These are phyloP conservation scores for Limnodromus scolopaceus DNA, from an alignment of 2,797 vertebrate species.

Conservation along the genomic window DNA sequence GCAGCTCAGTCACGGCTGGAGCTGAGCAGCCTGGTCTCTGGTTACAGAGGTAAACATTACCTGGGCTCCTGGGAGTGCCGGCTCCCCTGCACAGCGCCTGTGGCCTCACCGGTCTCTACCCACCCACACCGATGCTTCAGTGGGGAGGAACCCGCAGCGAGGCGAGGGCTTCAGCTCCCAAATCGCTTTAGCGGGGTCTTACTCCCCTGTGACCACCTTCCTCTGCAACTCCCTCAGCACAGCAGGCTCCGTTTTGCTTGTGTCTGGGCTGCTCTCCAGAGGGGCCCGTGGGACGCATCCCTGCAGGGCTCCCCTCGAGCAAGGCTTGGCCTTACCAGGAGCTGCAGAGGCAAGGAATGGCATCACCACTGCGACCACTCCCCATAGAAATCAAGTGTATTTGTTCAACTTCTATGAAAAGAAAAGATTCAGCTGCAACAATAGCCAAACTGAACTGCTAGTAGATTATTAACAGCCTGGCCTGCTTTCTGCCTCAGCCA, in stretches of 20 bases:
- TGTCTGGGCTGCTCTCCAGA: neutral
- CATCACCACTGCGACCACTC: neutral
- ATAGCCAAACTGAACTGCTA: neutral
- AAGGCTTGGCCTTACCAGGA: neutral
- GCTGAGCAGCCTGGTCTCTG: neutral
- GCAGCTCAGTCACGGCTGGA: neutral
- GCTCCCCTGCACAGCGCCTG: neutral
- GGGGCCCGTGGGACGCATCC: neutral
- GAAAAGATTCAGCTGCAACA: neutral
- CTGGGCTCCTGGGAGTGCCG: accelerated
- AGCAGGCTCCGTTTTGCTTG: neutral
- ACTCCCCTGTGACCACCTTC: accelerated
- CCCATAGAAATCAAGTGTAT: neutral
- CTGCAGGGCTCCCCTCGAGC: neutral
- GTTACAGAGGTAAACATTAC: neutral
- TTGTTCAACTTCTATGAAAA: constrained; percentile 8
- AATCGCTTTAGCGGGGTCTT: accelerated
- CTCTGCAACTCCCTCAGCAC: neutral
- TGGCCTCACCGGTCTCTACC: accelerated
- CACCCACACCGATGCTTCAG: neutral
- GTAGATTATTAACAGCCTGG: constrained; percentile 73
- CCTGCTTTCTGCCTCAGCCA: neutral
- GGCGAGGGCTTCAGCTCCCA: neutral
- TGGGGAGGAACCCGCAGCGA: neutral
- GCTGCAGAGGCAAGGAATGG: neutral